Conservation (phyloP, 2,888 invertebrate species). For the Agelastica alni region DNA sequence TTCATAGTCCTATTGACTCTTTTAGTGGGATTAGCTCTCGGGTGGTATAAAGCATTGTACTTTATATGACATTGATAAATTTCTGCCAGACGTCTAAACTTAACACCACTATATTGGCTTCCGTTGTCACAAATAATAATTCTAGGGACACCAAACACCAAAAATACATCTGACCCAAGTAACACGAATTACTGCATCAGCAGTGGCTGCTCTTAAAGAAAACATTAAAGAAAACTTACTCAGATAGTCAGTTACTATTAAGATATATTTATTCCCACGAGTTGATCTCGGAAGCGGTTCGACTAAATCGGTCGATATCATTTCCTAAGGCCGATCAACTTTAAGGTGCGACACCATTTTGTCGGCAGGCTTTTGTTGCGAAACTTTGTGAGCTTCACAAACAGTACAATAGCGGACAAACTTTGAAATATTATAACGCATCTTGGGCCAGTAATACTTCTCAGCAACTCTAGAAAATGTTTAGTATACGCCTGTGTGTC, state of each 20-base stretch:
- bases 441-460: not conserved
- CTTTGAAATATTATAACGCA: not conserved
- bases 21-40: constrained; percentile 14
- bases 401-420: not conserved
- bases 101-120: constrained; percentile 7
- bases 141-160: constrained; percentile 15
- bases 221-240: constrained; percentile 19
- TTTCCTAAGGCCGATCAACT: constrained; percentile 16
- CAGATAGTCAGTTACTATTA: constrained; percentile 16
- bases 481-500: not conserved
- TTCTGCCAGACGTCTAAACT: constrained; percentile 2
- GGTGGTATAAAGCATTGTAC: constrained; percentile 11
- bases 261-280: constrained; percentile 12
- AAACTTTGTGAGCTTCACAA: not conserved
- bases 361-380: not conserved
- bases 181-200: not conserved
- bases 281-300: constrained; percentile 20
- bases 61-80: constrained; percentile 6
- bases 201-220: constrained; percentile 12
- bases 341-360: constrained; percentile 2
- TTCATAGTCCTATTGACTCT: constrained; percentile 5
- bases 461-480: not conserved
- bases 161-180: constrained; percentile 12
- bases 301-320: constrained; percentile 39
- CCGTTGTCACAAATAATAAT: constrained; percentile 23